Base-by-base conservation (phyloP, 2,888 invertebrate genomes). In the Toxonevra muliebris region DNA sequence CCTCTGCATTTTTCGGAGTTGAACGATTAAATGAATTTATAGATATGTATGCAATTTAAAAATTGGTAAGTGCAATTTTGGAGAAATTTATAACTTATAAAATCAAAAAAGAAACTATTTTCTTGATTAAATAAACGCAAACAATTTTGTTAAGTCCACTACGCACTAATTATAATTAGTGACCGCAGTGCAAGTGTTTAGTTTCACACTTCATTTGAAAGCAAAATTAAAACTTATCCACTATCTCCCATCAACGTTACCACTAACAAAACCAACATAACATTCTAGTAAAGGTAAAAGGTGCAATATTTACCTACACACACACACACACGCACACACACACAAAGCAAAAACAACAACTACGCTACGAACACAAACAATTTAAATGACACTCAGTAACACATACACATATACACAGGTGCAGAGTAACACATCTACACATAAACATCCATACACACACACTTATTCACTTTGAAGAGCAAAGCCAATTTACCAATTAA, bases 401-500 rank as follows among this genome's bases (percentile, higher is more conserved):
- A 15, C 48, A 10, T 10, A 48, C 48, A 48, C 15, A 48, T 48
- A 8, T 11, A 48, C 15, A 15, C 15, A 9, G 11, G 2, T 45
- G 45, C 45, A 45, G 11, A 12, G 45, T 45, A 13, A 11, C 45
- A n/a, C n/a, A n/a, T n/a, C n/a, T n/a, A n/a, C n/a, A n/a, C n/a
- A n/a, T n/a, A n/a, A n/a, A 11, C 48, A 48, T 8, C 2, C 53
- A 40, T 40, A 53, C 53, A n/a, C 61, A 17, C 61, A 61, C 61
- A 15, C n/a, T 30, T 3, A 43, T 20, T n/a, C 2, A n/a, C 41
- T 5, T 13, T 54, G 55, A 43, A 55, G 57, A 62, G 68, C 9
- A 54, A 50, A 60, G 68, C 59, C 63, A 68, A 63, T 68, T 68
- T 68, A 64, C 53, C 63, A 68, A 68, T 68, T 68, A 67, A 60